These are phyloP conservation scores for Helicoverpa armigera DNA, from an alignment of 1,140 invertebrate species.

Conservation along the genomic window DNA sequence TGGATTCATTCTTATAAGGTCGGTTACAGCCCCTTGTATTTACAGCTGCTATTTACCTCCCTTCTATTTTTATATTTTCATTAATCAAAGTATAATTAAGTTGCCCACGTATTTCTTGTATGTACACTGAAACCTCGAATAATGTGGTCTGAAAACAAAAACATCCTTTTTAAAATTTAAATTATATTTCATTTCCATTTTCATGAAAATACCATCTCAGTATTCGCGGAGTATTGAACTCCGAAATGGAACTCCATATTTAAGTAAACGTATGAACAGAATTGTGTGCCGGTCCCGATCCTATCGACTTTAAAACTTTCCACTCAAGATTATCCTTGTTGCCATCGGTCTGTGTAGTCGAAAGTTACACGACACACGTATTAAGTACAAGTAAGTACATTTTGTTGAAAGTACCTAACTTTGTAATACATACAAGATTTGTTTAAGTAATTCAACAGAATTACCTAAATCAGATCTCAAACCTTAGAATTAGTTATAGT, in stretches of 20 bases:
- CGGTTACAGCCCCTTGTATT: not conserved
- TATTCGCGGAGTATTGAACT: constrained; percentile 20
- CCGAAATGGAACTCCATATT: constrained; percentile 23
- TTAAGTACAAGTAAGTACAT: constrained; percentile 1
- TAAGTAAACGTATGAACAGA: constrained; percentile 34
- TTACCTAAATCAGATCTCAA: not conserved
- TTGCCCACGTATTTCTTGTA: not conserved
- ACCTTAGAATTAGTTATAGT: not conserved
- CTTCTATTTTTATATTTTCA: not conserved
- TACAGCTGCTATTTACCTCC: not conserved
- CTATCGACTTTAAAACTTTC: constrained; percentile 42
- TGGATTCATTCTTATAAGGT: constrained; percentile 17
- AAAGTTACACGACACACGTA: constrained; percentile 12
- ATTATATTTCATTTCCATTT: not conserved
- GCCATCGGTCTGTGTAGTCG: constrained; percentile 20
- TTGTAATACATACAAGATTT: constrained; percentile 15
- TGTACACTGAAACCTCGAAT: not conserved
- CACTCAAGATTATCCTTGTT: constrained; percentile 44
- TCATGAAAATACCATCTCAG: constrained; percentile 11
- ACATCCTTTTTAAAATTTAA: constrained; percentile 6
- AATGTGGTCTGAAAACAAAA: not conserved
- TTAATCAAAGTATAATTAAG: not conserved
- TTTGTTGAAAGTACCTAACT: constrained; percentile 1
- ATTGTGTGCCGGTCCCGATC: constrained; percentile 24
- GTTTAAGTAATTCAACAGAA: not conserved